A percentile compares a stretch with the other conserved stretches of the same genome.
Conservation (phyloP, 1,140 invertebrate genomes). For the Bombus turneri region DNA sequence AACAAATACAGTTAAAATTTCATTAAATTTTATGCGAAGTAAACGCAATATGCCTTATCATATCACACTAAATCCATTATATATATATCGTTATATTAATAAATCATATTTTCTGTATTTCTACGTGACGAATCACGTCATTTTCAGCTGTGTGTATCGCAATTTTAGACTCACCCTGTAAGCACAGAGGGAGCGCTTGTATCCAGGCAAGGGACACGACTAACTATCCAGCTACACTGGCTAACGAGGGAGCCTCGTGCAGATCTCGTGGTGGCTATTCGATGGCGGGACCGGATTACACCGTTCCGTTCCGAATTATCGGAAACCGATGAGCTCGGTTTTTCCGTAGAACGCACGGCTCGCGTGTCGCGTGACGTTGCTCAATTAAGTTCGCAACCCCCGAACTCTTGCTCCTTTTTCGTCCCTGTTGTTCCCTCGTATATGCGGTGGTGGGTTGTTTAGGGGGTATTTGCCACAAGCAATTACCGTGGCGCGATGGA, state of each 20-base stretch:
- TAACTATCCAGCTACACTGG: conserved; percentile 51
- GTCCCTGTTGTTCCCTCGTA: neutral
- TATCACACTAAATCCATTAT: no score
- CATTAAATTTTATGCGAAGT: no score
- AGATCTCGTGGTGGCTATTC: conserved; percentile 49
- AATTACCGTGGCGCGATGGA: conserved; percentile 34
- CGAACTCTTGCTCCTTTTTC: conserved; percentile 16
- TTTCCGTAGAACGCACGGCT: conserved; percentile 8
- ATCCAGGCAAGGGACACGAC: conserved; percentile 53
- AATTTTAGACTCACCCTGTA: neutral
- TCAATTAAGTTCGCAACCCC: conserved; percentile 46
- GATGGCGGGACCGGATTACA: conserved; percentile 41
- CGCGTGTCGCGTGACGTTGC: conserved; percentile 63
- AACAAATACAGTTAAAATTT: no score
- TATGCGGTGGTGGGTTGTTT: conserved; percentile 11
- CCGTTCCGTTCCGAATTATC: conserved; percentile 62
- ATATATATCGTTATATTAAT: neutral
- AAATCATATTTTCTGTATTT: neutral
- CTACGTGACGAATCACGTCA: no score
- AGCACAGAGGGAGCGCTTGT: neutral
- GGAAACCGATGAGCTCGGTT: conserved; percentile 60
- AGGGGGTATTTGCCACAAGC: conserved; percentile 14
- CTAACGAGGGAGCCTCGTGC: conserved; percentile 59
- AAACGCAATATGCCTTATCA: no score
- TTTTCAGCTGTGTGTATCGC: no score